phyloP scores from a whole-genome alignment of 2,113 vertebrate species.

The Oreochromis aureus region DNA sequence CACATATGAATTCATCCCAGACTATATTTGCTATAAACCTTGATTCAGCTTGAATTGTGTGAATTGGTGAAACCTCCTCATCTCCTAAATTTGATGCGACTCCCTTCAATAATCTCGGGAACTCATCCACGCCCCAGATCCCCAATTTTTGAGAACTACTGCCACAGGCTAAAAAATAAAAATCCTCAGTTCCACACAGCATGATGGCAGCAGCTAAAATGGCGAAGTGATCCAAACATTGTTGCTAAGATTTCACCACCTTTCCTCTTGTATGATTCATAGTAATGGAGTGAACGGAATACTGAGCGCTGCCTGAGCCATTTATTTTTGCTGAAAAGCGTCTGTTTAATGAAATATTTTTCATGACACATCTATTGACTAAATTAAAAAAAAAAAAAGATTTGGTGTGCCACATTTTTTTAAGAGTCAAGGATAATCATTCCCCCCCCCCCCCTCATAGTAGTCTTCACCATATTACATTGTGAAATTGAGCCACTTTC shows the following conservation, averaged over 20 bases:
- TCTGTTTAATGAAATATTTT: background rate
- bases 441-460: background rate
- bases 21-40: background rate
- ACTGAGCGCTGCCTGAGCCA: background rate
- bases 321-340: background rate
- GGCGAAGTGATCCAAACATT: conserved; percentile 48
- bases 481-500: background rate
- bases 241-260: conserved; percentile 56
- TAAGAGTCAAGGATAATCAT: no score
- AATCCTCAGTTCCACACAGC: conserved; percentile 13
- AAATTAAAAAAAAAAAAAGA: background rate
- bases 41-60: background rate
- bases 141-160: background rate
- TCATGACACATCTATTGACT: background rate
- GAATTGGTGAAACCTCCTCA: background rate
- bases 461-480: background rate
- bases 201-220: conserved; percentile 52
- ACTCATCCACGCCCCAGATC: background rate
- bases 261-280: conserved; percentile 52
- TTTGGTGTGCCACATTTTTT: background rate
- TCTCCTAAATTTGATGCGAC: background rate
- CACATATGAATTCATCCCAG: background rate
- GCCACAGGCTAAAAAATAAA: background rate
- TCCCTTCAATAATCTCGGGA: background rate
- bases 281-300: conserved; percentile 18